Percentiles rank a stretch among this genome's conserved stretches.
phyloP scores from a whole-genome alignment of 1,140 invertebrate species.

The Aphelinus certus region DNA sequence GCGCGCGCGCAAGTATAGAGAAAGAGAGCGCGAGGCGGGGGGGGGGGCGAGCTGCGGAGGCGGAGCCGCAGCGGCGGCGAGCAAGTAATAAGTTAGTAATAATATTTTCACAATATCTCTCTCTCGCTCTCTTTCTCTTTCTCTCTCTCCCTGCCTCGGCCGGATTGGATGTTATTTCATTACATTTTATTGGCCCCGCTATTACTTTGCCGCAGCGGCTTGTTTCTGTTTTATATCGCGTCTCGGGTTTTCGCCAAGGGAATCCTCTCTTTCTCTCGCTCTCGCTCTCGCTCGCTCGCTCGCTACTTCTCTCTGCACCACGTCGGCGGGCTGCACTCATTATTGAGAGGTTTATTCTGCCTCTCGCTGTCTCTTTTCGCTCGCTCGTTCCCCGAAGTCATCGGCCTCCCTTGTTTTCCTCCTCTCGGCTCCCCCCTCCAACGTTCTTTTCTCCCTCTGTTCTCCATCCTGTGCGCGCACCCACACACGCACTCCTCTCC shows the following conservation, averaged over 20 bases:
- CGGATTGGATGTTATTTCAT: conserved; percentile 67
- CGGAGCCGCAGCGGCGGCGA: conserved; percentile 8
- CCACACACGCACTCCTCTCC: background rate
- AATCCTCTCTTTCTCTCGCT: conserved; percentile 54
- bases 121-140: conserved; percentile 11
- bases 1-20: conserved; percentile 19
- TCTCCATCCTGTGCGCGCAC: background rate
- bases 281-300: background rate
- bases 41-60: too few species aligned
- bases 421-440: conserved; percentile 1
- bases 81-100: conserved; percentile 66
- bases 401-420: conserved; percentile 28
- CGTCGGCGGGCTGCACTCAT: conserved; percentile 57
- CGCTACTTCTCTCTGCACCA: background rate
- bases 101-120: conserved; percentile 67
- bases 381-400: conserved; percentile 41
- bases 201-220: conserved; percentile 55
- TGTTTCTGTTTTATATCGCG: conserved; percentile 61
- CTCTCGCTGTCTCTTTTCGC: conserved; percentile 54
- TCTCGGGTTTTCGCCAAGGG: conserved; percentile 60
- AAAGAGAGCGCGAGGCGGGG: conserved; percentile 25
- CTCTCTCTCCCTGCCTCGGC: too few species aligned
- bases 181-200: conserved; percentile 66
- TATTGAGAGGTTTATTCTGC: conserved; percentile 67
- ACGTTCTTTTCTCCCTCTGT: conserved; percentile 1